These are phyloP conservation scores for Patiria pectinifera DNA, from an alignment of 53 echinoderm and acorn worm species.

Conservation along the genomic window DNA sequence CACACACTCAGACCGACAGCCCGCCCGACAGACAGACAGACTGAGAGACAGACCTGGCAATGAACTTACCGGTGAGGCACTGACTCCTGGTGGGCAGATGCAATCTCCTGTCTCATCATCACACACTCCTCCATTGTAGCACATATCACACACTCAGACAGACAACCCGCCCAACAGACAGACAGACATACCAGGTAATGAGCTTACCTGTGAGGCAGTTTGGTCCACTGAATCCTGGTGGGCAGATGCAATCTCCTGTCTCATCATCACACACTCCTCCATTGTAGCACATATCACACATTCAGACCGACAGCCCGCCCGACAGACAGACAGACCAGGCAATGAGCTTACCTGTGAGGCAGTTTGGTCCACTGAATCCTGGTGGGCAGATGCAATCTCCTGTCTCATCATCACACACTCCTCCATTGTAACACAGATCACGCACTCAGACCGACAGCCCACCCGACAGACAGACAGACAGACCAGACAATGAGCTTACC, in stretches of 20 bases:
- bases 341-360: conserved; percentile 36
- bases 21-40: neutral
- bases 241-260: conserved; percentile 54
- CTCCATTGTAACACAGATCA: conserved; percentile 84
- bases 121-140: conserved; percentile 61
- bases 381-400: conserved; percentile 89
- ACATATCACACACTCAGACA: neutral
- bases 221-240: conserved; percentile 70
- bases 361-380: conserved; percentile 55
- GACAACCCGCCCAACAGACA: neutral
- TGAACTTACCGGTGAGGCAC: conserved; percentile 34
- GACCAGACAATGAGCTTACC: conserved; percentile 48
- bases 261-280: conserved; percentile 65
- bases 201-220: conserved; percentile 60
- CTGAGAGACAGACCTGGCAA: neutral
- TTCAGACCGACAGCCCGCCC: neutral
- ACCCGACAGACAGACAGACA: neutral
- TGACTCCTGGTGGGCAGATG: conserved; percentile 66
- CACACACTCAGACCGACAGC: conserved; percentile 47
- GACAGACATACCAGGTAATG: neutral
- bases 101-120: conserved; percentile 59
- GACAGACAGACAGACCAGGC: neutral
- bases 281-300: conserved; percentile 24
- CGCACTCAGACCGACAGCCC: conserved; percentile 1
- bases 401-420: conserved; percentile 84